Percentiles rank a stretch among this genome's conserved stretches.
phyloP scores from a whole-genome alignment of 2,888 invertebrate genomes.

The Dermolepida albohirtum region DNA sequence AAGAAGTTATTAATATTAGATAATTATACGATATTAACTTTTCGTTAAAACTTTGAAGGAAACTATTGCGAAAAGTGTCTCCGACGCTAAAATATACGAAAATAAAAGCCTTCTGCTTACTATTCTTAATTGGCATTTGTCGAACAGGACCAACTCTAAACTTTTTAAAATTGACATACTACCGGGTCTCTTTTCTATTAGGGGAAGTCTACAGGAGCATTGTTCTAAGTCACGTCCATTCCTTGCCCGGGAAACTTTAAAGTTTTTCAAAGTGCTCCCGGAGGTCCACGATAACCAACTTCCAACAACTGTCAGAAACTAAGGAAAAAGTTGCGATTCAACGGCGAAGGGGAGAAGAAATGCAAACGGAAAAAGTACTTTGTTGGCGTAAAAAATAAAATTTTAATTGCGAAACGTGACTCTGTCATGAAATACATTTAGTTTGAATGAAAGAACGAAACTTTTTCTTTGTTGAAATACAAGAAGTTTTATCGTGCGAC shows the following conservation, averaged over 20 bases:
- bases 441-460: neutral
- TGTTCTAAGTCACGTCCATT: constrained; percentile 37
- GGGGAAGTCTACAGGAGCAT: constrained; percentile 18
- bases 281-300: constrained; percentile 22
- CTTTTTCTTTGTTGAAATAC: too few species aligned
- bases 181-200: constrained; percentile 31
- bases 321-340: constrained; percentile 9
- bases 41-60: too few species aligned
- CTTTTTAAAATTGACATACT: constrained; percentile 36
- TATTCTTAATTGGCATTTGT: constrained; percentile 12
- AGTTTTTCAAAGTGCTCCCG: constrained; percentile 28
- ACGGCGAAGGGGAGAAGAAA: neutral
- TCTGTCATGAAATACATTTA: constrained; percentile 15
- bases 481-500: too few species aligned
- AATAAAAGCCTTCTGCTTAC: neutral
- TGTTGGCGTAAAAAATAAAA: constrained; percentile 24
- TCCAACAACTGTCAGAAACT: constrained; percentile 26
- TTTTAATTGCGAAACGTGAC: constrained; percentile 27
- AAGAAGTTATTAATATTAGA: too few species aligned
- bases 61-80: too few species aligned
- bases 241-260: constrained; percentile 25
- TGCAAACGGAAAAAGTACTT: neutral
- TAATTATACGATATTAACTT: too few species aligned
- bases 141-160: constrained; percentile 3
- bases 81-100: too few species aligned